Conservation (phyloP, 2,113 vertebrate species). For the Crocuta crocuta region DNA sequence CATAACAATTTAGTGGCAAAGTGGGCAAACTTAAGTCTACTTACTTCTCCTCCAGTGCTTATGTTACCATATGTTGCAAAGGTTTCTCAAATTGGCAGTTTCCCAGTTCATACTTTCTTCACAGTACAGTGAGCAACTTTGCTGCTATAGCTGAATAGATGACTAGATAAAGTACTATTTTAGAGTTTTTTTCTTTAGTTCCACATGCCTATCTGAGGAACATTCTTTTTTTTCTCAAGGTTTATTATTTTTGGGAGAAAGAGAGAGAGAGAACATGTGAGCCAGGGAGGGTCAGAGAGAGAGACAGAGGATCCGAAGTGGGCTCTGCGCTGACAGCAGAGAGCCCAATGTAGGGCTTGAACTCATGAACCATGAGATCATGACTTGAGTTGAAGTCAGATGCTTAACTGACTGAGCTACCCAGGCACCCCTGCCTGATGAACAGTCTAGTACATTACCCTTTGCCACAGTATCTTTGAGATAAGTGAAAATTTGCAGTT, state of each 20-base stretch:
- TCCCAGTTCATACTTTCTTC: neutral
- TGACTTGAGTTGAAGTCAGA: too few species aligned
- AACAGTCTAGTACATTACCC: neutral
- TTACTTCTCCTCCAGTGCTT: neutral
- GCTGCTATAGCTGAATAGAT: neutral
- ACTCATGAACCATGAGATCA: too few species aligned
- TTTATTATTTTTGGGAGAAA: too few species aligned
- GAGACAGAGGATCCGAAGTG: too few species aligned
- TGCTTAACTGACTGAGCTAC: too few species aligned
- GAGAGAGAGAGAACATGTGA: too few species aligned
- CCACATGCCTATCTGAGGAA: neutral
- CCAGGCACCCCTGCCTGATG: too few species aligned
- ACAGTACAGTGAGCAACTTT: neutral
- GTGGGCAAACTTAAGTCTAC: neutral
- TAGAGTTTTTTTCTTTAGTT: conserved; percentile 20
- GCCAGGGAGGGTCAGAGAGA: too few species aligned
- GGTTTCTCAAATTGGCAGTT: neutral
- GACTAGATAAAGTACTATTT: neutral
- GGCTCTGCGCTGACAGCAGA: too few species aligned
- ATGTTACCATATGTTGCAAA: neutral
- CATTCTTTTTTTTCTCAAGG: neutral
- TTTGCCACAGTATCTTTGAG: conserved; percentile 19
- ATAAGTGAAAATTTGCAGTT: neutral
- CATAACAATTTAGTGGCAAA: neutral
- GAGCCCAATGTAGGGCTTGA: too few species aligned